Evolutionary conservation across 2,888 invertebrate genomes (phyloP), one percentile per base, ranked within the genome.

Genomic region (Leistus spinibarbis): DNA sequence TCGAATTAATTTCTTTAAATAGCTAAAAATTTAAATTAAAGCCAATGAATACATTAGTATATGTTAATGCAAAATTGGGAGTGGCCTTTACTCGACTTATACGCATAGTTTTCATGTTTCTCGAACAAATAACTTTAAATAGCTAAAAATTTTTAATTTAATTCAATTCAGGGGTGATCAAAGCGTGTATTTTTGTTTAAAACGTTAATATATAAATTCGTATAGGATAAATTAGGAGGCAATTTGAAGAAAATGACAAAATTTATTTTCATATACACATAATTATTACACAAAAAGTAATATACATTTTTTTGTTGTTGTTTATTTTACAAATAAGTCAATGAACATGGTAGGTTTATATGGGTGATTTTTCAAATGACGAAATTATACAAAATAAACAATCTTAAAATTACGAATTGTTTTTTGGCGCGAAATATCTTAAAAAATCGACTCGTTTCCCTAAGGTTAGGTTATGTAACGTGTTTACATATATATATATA

Each of bases 201-300:
- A n/a, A n/a, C n/a, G n/a, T n/a, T n/a, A n/a, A n/a, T n/a, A n/a
- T n/a, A n/a, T 27, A 27, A 27, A 40, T 13, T 40, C 40, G 40
- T 10, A 40, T 10, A 40, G 13, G 7, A 40, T 7, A 40, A 40
- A 40, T 40, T n/a, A n/a, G n/a, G n/a, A n/a, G n/a, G n/a, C n/a
- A 13, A 40, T 40, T 73, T 67, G 73, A 73, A 67, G 73, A 73
- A 57, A 72, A 72, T 73, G 73, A 73, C 67, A 73, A 64, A 64
- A 64, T 73, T 73, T 67, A 67, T 73, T 73, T 73, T 72, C 66
- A 65, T 66, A 20, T 73, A 73, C 67, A 73, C 73, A 60, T 22
- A 73, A 62, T 73, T 67, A 67, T 73, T 73, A 73, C 73, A 73
- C 73, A 73, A 73, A 72, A 73, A 27, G 73, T 73, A 73, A 73